A percentile compares a stretch with the other conserved stretches of the same genome.
phyloP scores from a whole-genome alignment of 2,113 vertebrate species.

The Sinocyclocheilus anshuiensis region DNA sequence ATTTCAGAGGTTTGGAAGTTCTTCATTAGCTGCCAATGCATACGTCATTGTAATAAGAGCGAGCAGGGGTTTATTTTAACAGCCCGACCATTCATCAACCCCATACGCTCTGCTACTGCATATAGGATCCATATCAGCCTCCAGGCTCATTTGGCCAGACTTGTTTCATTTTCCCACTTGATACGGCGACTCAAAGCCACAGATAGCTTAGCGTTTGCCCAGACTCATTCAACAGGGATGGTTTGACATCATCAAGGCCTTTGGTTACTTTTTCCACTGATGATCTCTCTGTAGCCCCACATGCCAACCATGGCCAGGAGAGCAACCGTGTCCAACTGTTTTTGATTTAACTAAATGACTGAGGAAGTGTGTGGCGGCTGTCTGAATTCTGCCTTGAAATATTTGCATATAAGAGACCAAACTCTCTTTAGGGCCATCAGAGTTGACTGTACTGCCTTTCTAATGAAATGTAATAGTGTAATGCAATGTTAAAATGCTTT shows the following conservation, averaged over 20 bases:
- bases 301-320: conserved; percentile 19
- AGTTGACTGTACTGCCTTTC: not conserved
- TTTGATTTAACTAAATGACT: conserved; percentile 70
- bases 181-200: conserved; percentile 30
- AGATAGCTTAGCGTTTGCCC: not conserved
- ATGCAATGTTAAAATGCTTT: not conserved
- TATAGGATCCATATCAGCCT: conserved; percentile 45
- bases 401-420: conserved; percentile 67
- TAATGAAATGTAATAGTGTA: not conserved
- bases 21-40: conserved; percentile 52
- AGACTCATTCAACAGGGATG: conserved; percentile 34
- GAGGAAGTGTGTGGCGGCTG: conserved; percentile 68
- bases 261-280: conserved; percentile 17
- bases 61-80: conserved; percentile 67
- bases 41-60: conserved; percentile 70
- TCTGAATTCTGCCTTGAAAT: conserved; percentile 59
- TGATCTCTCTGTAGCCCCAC: conserved; percentile 27
- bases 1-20: conserved; percentile 31
- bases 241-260: conserved; percentile 28
- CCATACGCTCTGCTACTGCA: conserved; percentile 62
- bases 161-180: conserved; percentile 24
- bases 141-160: not conserved
- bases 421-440: not conserved
- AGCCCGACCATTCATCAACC: conserved; percentile 61
- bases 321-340: conserved; percentile 65